Evolutionary conservation across 1,140 invertebrate genomes (phyloP).

Genomic region (Drosophila ficusphila): DNA sequence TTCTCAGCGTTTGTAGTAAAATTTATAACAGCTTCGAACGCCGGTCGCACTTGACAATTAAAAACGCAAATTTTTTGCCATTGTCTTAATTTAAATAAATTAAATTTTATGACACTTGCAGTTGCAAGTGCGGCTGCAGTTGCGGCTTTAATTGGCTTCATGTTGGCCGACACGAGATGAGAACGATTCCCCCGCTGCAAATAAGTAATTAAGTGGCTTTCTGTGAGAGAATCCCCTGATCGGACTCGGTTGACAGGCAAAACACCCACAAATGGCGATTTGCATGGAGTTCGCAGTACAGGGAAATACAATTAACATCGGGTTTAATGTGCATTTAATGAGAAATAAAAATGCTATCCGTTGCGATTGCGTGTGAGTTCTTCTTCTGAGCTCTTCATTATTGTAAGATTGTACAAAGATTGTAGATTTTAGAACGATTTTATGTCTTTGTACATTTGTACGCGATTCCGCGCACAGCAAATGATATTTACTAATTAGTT

Average conservation of each 20-base stretch:
- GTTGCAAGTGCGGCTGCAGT: conserved; percentile 57
- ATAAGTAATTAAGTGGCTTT: conserved; percentile 14
- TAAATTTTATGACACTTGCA: conserved; percentile 78
- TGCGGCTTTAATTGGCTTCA: conserved; percentile 74
- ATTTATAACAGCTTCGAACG: conserved; percentile 1
- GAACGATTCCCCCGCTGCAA: conserved; percentile 12
- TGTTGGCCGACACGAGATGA: conserved; percentile 56
- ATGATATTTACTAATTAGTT: conserved; percentile 70
- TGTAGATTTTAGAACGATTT: conserved; percentile 19
- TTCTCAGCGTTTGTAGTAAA: not conserved
- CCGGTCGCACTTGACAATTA: conserved; percentile 59
- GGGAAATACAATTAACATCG: conserved; percentile 57
- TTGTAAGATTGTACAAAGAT: conserved; percentile 21
- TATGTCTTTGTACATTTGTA: conserved; percentile 59
- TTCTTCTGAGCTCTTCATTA: conserved; percentile 2
- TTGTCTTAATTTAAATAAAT: conserved; percentile 83
- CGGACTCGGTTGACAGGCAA: conserved; percentile 36
- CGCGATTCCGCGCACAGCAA: conserved; percentile 23
- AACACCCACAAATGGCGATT: conserved; percentile 21
- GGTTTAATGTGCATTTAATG: conserved; percentile 52
- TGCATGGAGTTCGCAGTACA: conserved; percentile 36
- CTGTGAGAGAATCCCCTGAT: conserved; percentile 19
- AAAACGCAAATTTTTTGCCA: conserved; percentile 80
- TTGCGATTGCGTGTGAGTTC: conserved; percentile 43
- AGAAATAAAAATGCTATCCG: conserved; percentile 30